A percentile compares a stretch with the other conserved stretches of the same genome.
phyloP scores from a whole-genome alignment of 2,888 invertebrate species.

The Limnephilus marmoratus region DNA sequence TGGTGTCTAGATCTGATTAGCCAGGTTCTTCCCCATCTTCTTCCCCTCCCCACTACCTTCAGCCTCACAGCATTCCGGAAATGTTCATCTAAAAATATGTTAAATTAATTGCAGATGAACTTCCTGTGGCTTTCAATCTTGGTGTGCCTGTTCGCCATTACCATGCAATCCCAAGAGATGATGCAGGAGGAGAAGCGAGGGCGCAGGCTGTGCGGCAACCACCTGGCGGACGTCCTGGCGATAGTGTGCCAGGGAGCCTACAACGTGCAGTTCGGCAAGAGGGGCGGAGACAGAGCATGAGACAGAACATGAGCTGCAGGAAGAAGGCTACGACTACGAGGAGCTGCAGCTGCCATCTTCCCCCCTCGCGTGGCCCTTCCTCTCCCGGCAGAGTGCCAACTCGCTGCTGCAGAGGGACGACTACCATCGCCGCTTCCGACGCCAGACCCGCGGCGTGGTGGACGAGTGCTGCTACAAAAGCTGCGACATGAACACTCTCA shows the following conservation, averaged over 20 bases:
- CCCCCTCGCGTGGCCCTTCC: slow-evolving; percentile 30
- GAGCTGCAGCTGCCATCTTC: background rate
- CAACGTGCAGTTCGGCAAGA: slow-evolving; percentile 38
- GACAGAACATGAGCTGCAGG: background rate
- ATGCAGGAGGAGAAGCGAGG: background rate
- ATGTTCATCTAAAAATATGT: background rate
- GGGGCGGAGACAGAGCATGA: background rate
- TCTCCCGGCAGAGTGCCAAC: slow-evolving; percentile 3
- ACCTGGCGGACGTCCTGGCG: slow-evolving; percentile 49
- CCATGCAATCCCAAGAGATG: slow-evolving; percentile 31
- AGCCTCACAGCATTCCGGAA: no score
- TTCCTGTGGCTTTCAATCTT: slow-evolving; percentile 31
- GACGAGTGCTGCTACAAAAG: slow-evolving; percentile 73
- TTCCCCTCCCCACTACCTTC: no score
- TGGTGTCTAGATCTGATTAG: no score
- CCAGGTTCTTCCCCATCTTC: no score
- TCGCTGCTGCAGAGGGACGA: slow-evolving; percentile 26
- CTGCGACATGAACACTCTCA: slow-evolving; percentile 70
- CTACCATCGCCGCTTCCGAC: slow-evolving; percentile 25
- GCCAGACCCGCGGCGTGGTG: slow-evolving; percentile 69
- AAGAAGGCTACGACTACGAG: background rate
- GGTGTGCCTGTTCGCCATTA: slow-evolving; percentile 6
- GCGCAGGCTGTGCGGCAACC: slow-evolving; percentile 46
- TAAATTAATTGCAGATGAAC: slow-evolving; percentile 35
- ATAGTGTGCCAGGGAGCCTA: slow-evolving; percentile 51